Evolutionary conservation across 1,140 invertebrate genomes (phyloP).

Genomic region (Campoletis sonorensis): DNA sequence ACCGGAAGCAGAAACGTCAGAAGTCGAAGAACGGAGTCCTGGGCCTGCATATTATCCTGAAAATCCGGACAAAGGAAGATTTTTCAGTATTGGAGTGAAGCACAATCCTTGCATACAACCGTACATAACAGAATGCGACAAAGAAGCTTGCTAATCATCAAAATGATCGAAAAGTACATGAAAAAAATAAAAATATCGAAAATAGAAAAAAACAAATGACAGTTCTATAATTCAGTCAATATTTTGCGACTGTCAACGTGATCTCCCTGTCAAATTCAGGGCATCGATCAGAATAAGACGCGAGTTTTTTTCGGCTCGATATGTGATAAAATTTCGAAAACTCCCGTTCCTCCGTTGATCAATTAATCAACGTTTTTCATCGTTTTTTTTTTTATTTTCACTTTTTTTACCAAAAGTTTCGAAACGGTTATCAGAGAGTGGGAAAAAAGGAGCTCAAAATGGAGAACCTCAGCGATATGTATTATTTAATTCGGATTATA

Average conservation of each 20-base stretch:
- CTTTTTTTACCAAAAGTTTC: too few species aligned
- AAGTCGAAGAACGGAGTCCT: slow-evolving; percentile 43
- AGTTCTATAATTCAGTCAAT: background rate
- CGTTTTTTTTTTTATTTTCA: background rate
- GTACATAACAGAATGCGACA: slow-evolving; percentile 58
- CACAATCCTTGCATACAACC: slow-evolving; percentile 55
- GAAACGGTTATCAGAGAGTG: slow-evolving; percentile 12
- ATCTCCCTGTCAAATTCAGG: slow-evolving; percentile 48
- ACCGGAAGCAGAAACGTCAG: background rate
- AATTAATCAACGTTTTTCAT: background rate
- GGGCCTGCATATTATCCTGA: slow-evolving; percentile 56
- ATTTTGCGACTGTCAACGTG: slow-evolving; percentile 22
- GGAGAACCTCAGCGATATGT: slow-evolving; percentile 58
- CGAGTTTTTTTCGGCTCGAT: slow-evolving; percentile 44
- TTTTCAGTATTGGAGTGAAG: slow-evolving; percentile 58
- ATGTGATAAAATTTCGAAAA: slow-evolving; percentile 41
- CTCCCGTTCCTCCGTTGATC: slow-evolving; percentile 27
- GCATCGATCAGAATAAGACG: slow-evolving; percentile 42
- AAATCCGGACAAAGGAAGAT: slow-evolving; percentile 37
- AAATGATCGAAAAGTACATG: background rate
- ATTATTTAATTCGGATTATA: slow-evolving; percentile 57
- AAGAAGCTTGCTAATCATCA: slow-evolving; percentile 54
- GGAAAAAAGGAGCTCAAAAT: slow-evolving; percentile 46
- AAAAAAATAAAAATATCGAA: slow-evolving; percentile 33
- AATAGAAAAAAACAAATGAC: slow-evolving; percentile 44